Base-by-base conservation (phyloP, 2,113 vertebrate species). In the Riparia riparia region DNA sequence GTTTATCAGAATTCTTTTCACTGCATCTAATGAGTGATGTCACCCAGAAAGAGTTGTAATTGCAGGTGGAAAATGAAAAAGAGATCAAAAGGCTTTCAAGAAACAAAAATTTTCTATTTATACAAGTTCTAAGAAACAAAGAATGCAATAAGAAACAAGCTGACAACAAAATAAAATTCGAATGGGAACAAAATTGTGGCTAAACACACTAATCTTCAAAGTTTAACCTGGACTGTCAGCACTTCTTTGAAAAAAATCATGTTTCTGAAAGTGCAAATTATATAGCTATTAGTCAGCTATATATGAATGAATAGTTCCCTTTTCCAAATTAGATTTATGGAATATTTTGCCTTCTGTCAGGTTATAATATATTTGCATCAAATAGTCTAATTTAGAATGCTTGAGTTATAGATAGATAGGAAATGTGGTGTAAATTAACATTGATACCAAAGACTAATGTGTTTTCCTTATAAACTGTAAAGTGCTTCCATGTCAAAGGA, bases 241-340 rank as follows among this genome's bases (percentile, higher is more conserved):
- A 85, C 41, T 65, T 95, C 41, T 74, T 95, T 83, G 41, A 94
- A 93, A 58, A 58, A 96, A 95, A 60, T 26, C n/a, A 31, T 58
- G 39, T 64, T 77, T 44, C 88, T 90, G 39, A 94, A 94, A 95
- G 63, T 69, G 66, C 32, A 79, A 93, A 32, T 64, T 64, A 22
- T 22, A 72, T 44, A 93, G 51, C 6, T n/a, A 66, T 83, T 94
- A 94, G 56, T 93, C 94, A 95, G 87, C 57, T 68, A 61, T 72
- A 56, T 69, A 63, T 21, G 17, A 76, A 64, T 63, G 34, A 69
- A 90, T 90, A 94, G 87, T 96, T 89, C 39, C 42, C 32, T 71
- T 90, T 96, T 82, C 92, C 69, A 94, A 93, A 93, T 89, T 17
- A 93, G 41, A 93, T 93, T 92, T 79, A 93, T 66, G 84, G 94